phyloP scores from a whole-genome alignment of 2,113 vertebrate species.

The Naja naja region DNA sequence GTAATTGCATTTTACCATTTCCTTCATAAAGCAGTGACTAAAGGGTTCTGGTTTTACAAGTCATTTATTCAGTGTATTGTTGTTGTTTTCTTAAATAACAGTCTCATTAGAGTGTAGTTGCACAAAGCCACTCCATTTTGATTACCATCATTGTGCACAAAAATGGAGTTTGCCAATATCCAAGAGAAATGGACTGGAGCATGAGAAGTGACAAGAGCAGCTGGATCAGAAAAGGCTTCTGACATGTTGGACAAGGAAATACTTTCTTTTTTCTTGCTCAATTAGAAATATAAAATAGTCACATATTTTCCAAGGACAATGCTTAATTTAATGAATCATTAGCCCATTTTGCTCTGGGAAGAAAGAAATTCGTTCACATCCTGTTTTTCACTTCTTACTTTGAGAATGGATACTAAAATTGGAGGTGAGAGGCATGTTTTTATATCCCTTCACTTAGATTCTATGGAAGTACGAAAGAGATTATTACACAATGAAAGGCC shows the following conservation, averaged over 20 bases:
- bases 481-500: neutral
- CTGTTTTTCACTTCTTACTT: neutral
- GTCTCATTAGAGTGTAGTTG: conserved; percentile 2
- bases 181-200: neutral
- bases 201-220: conserved; percentile 9
- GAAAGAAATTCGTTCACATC: neutral
- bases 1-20: conserved; percentile 3
- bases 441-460: neutral
- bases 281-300: neutral
- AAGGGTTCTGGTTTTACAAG: conserved; percentile 20
- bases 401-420: neutral
- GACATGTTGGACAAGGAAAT: neutral
- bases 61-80: neutral
- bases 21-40: conserved; percentile 27
- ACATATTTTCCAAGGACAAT: neutral
- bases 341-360: neutral
- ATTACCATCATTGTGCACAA: conserved; percentile 6
- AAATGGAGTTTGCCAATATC: conserved; percentile 7
- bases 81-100: neutral
- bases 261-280: neutral
- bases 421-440: neutral
- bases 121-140: neutral
- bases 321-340: neutral
- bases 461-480: neutral
- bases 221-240: neutral